These are phyloP conservation scores for Sebastes matsubarae DNA, from an alignment of 2,797 vertebrate genomes.

Conservation along the genomic window DNA sequence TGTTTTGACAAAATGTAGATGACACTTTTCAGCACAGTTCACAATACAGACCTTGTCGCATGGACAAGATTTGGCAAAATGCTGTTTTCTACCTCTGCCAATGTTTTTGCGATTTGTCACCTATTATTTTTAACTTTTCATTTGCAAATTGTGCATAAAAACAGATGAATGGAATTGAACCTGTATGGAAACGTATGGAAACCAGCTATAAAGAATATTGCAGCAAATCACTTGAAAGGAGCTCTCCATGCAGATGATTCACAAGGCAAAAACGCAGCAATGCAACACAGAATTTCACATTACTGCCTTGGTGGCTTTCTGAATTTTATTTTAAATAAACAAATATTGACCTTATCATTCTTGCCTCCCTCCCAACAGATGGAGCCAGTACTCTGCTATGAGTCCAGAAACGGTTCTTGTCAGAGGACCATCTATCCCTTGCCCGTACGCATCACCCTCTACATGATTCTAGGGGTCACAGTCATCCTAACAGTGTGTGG, in stretches of 20 bases:
- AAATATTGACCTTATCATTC: neutral
- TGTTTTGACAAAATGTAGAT: too few relatives aligned
- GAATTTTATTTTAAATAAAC: neutral
- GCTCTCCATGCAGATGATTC: too few relatives aligned
- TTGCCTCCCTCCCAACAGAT: constrained; percentile 7
- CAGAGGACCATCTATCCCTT: constrained; percentile 25
- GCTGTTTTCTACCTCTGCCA: neutral
- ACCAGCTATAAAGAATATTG: neutral
- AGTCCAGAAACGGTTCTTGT: constrained; percentile 40
- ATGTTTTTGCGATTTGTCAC: neutral
- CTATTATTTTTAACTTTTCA: neutral
- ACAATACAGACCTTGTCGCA: too few relatives aligned
- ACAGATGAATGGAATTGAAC: neutral
- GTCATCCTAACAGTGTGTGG: constrained; percentile 44
- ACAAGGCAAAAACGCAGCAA: neutral
- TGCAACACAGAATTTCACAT: neutral
- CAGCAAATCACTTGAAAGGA: neutral
- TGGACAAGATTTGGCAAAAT: neutral
- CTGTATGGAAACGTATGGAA: neutral
- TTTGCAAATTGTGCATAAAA: neutral
- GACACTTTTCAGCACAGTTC: neutral
- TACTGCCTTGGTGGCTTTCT: neutral
- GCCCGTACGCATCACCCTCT: constrained; percentile 18
- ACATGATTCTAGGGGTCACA: constrained; percentile 12
- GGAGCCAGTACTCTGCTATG: constrained; percentile 37